phyloP scores from a whole-genome alignment of 2,797 vertebrate species.

The Melopsittacus undulatus region DNA sequence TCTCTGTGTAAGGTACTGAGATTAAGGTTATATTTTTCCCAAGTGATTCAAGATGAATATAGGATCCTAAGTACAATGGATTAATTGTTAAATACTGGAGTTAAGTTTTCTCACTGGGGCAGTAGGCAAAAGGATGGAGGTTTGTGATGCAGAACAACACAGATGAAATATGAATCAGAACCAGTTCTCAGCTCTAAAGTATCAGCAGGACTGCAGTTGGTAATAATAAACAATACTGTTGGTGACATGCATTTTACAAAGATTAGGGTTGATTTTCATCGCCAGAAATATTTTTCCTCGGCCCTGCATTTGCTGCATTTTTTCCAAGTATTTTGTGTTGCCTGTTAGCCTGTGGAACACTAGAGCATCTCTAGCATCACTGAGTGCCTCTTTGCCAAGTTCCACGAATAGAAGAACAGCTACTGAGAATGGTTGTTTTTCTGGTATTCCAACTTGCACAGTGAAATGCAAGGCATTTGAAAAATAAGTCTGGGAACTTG shows the following conservation, averaged over 20 bases:
- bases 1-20: not conserved
- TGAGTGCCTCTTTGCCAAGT: conserved; percentile 32
- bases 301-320: not conserved
- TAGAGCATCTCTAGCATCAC: conserved; percentile 29
- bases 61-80: not conserved
- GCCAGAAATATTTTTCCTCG: conserved; percentile 20
- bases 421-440: not conserved
- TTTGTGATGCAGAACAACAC: not conserved
- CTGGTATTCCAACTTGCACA: not conserved
- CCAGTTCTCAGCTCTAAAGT: not conserved
- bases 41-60: not conserved
- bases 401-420: conserved; percentile 44
- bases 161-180: conserved; percentile 1
- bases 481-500: conserved; percentile 46
- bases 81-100: not conserved
- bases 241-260: not conserved
- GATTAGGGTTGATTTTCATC: not conserved
- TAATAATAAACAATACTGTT: not conserved
- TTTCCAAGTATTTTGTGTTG: not conserved
- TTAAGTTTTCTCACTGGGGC: not conserved
- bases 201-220: not conserved
- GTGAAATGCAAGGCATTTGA: conserved; percentile 41
- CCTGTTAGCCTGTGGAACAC: not conserved
- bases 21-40: not conserved
- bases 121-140: not conserved